These are phyloP conservation scores for Pogona vitticeps DNA, from an alignment of 2,113 vertebrate species.

Conservation along the genomic window DNA sequence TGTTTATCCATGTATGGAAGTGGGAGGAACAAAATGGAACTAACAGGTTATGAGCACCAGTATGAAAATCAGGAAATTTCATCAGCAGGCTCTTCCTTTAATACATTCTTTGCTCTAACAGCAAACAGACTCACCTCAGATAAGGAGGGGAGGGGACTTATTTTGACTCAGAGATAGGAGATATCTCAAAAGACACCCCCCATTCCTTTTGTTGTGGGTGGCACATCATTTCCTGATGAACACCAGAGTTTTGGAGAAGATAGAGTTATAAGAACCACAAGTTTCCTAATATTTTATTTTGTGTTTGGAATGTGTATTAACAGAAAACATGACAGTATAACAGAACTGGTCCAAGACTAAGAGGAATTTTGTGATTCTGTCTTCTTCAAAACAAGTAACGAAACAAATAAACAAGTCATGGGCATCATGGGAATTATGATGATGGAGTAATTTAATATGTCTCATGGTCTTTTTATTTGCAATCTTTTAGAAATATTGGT, in stretches of 20 bases:
- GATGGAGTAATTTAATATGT: constrained; percentile 39
- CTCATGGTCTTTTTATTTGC: constrained; percentile 35
- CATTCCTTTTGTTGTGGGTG: too few species aligned
- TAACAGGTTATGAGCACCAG: neutral
- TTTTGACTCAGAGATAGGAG: too few species aligned
- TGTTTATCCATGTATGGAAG: neutral
- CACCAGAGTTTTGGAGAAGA: neutral
- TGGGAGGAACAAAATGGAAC: neutral
- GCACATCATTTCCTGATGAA: too few species aligned
- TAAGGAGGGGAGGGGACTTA: too few species aligned
- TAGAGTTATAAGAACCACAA: neutral
- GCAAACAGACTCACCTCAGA: too few species aligned
- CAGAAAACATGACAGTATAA: neutral
- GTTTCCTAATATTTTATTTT: neutral
- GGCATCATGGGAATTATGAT: too few species aligned
- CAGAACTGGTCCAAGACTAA: rapidly evolving
- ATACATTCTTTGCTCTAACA: too few species aligned
- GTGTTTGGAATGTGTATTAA: constrained; percentile 15
- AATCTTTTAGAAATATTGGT: too few species aligned
- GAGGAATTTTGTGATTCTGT: neutral
- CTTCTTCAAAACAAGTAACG: neutral
- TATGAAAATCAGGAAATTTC: neutral
- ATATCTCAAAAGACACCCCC: too few species aligned
- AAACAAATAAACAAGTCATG: too few species aligned
- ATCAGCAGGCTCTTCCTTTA: too few species aligned